A percentile compares a stretch with the other conserved stretches of the same genome.
Evolutionary conservation across 2,113 vertebrate genomes (phyloP).

Genomic region (Cyrtonyx montezumae): DNA sequence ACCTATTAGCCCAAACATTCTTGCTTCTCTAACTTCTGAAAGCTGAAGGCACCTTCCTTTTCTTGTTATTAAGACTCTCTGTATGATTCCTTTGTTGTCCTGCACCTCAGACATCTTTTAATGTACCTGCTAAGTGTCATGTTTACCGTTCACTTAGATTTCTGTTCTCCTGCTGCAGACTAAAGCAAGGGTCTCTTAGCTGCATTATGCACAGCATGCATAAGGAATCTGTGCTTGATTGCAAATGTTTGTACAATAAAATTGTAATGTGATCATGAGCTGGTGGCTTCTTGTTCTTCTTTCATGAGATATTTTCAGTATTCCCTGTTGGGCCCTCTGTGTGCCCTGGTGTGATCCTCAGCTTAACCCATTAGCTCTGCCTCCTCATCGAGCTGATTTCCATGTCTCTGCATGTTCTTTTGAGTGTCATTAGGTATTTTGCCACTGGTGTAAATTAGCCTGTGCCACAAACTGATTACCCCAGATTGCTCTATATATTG

Average conservation of each 20-base stretch:
- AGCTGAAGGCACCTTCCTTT: background rate
- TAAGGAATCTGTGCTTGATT: background rate
- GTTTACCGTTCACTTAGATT: background rate
- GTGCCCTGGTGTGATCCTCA: background rate
- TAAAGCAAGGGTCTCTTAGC: background rate
- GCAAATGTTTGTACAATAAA: background rate
- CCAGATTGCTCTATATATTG: background rate
- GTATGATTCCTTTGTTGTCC: background rate
- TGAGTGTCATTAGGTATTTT: background rate
- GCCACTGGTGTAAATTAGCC: background rate
- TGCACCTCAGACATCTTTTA: background rate
- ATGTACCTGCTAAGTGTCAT: background rate
- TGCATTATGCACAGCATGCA: background rate
- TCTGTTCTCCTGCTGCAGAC: background rate
- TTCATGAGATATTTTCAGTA: background rate
- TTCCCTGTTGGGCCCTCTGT: background rate
- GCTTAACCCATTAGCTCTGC: background rate
- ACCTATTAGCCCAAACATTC: background rate
- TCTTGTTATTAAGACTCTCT: background rate
- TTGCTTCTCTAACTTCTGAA: background rate
- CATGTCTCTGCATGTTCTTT: accelerated
- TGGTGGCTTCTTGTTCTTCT: background rate
- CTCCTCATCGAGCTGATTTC: background rate
- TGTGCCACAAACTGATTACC: background rate
- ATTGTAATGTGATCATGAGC: background rate